Evolutionary conservation across 2,113 vertebrate genomes (phyloP), one percentile per base, ranked within the genome.

Genomic region (Otolemur garnettii): DNA sequence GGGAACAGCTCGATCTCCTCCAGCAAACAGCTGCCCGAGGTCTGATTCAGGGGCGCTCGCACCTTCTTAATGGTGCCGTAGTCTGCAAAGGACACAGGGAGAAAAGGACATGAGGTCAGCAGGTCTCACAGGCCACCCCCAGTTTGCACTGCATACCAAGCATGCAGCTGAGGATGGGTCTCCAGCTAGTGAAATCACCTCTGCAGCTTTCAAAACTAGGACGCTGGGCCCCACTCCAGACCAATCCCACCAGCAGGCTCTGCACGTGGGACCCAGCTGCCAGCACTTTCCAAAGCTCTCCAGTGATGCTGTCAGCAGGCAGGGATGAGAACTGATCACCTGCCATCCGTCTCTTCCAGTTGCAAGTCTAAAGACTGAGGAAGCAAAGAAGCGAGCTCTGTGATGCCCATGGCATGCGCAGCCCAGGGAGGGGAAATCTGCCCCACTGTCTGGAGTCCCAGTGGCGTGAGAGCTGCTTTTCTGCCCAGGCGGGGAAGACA

Each of bases 31-130:
- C 99, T 99, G 97, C 99, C 98, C 19, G 98, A 98, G 90, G 98
- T 99, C 97, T 98, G 99, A 96, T 99, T 99, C 97, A 99, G 88
- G 0, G 99, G 99, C 0, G 99, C 99, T 35, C 99, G 99, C 62
- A 99, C 99, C 97, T 99, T 99, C 97, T 99, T 99, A 97, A 99
- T 99, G 79, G 99, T 99, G 22, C 99, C 99, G 2, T 99, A 99
- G 98, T 99, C 99, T 99, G 98, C n/a, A 69, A 88, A 97, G 80
- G 82, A 62, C 91, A 97, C 4, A 96, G 62, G 15, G 19, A 15
- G 72, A 42, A 35, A 45, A 42, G 79, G 81, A 92, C 69, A 7
- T 0, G 66, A 38, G 84, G 57, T 66, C 14, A 42, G 59, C 12
- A 22, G 87, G 92, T 53, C 15, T 50, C 55, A 17, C 0, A 4